Conservation (phyloP, 2,888 invertebrate species). For the Athalia cordata region DNA sequence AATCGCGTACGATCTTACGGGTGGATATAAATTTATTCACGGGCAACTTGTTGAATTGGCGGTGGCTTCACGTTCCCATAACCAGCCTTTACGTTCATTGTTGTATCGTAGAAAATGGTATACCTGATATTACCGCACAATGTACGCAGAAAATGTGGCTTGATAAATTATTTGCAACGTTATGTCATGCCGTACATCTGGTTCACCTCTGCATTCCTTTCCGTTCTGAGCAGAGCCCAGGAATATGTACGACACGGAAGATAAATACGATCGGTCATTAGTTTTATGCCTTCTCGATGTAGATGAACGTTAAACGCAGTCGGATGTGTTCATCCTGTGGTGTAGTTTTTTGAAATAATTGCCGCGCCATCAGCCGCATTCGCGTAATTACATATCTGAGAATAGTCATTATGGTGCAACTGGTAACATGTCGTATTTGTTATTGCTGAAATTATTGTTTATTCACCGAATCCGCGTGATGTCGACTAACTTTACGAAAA, state of each 20-base stretch:
- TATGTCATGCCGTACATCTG: constrained; percentile 31
- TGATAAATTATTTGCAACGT: constrained; percentile 45
- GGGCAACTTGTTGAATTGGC: neutral
- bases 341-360: neutral
- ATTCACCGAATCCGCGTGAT: neutral
- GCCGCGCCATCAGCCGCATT: neutral
- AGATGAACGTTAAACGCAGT: neutral
- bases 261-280: neutral
- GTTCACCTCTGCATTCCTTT: constrained; percentile 35
- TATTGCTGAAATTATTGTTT: neutral
- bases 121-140: constrained; percentile 36
- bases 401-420: neutral
- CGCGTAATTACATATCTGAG: neutral
- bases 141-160: constrained; percentile 29
- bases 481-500: neutral
- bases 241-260: neutral
- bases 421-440: neutral
- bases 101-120: constrained; percentile 38
- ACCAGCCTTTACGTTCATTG: constrained; percentile 32
- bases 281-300: too few species aligned
- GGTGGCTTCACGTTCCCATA: constrained; percentile 17
- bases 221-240: constrained; percentile 32
- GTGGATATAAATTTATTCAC: neutral
- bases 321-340: neutral
- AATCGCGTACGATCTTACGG: neutral